Percentiles rank a stretch among this genome's conserved stretches.
phyloP scores from a whole-genome alignment of 2,888 invertebrate genomes.

The Drosophila suboccidentalis region DNA sequence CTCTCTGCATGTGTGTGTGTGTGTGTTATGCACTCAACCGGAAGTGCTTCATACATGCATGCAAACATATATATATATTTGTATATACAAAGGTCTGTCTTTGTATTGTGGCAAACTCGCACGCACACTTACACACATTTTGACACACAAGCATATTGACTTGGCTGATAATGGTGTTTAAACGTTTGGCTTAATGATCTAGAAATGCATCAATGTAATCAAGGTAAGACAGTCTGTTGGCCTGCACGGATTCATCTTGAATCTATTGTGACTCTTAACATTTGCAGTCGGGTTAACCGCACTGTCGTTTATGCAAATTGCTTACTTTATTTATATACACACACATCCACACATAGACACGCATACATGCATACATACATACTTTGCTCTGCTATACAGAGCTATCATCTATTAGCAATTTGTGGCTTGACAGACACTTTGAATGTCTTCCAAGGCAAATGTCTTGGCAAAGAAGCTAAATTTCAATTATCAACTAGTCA shows the following conservation, averaged over 20 bases:
- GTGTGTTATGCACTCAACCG: conserved; percentile 64
- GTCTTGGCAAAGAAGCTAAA: conserved; percentile 10
- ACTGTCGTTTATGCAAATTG: conserved; percentile 59
- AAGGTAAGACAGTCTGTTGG: conserved; percentile 58
- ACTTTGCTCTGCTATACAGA: neutral
- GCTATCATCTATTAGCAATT: conserved; percentile 46
- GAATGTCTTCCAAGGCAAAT: conserved; percentile 13
- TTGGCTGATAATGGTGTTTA: conserved; percentile 70
- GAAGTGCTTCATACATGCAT: conserved; percentile 58
- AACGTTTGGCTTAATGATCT: conserved; percentile 73
- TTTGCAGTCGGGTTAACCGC: conserved; percentile 58
- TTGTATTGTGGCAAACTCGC: conserved; percentile 39
- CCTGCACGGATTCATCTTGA: neutral
- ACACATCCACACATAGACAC: neutral
- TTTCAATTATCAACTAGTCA: conserved; percentile 19
- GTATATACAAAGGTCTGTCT: conserved; percentile 44
- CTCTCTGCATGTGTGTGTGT: conserved; percentile 1
- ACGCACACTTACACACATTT: conserved; percentile 23
- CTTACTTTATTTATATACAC: conserved; percentile 56
- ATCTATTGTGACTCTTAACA: conserved; percentile 26
- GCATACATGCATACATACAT: neutral
- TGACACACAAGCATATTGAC: conserved; percentile 35
- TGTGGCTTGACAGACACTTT: conserved; percentile 37
- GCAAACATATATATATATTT: conserved; percentile 9
- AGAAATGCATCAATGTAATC: conserved; percentile 80